Evolutionary conservation across 2,797 vertebrate genomes (phyloP).

Genomic region (Bradypus variegatus): DNA sequence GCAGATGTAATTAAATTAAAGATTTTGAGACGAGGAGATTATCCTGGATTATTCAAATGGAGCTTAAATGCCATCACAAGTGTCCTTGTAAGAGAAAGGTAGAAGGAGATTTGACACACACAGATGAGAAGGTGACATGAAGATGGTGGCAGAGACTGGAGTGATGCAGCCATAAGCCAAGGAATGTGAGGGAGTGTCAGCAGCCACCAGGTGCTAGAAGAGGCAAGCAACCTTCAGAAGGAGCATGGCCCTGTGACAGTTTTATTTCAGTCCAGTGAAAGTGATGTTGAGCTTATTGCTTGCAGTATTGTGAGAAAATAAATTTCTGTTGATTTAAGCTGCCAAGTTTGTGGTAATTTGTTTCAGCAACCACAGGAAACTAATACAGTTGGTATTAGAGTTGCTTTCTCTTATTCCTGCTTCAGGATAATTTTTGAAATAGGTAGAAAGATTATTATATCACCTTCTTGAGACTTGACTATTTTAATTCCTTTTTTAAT

Average conservation of each 20-base stretch:
- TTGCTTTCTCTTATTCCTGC: background rate
- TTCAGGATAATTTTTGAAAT: background rate
- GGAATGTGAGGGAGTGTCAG: background rate
- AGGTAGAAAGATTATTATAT: background rate
- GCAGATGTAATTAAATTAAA: background rate
- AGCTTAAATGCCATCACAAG: background rate
- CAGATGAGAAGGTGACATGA: background rate
- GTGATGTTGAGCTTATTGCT: background rate
- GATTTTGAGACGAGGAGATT: background rate
- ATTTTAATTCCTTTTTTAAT: slow-evolving; percentile 15
- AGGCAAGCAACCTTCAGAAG: background rate
- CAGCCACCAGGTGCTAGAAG: background rate
- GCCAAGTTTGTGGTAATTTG: background rate
- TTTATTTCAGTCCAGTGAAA: background rate
- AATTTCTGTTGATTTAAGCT: background rate
- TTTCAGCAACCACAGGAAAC: background rate
- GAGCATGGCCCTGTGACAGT: background rate
- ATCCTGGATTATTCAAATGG: background rate
- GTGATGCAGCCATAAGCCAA: background rate
- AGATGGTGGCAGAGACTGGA: background rate
- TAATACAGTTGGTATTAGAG: background rate
- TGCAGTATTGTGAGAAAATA: background rate
- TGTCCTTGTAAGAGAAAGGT: background rate
- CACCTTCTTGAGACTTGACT: background rate
- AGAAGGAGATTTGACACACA: background rate